Percentiles rank a stretch among this genome's conserved stretches.
Conservation (phyloP, 2,113 vertebrate species). For the Otolemur garnettii region DNA sequence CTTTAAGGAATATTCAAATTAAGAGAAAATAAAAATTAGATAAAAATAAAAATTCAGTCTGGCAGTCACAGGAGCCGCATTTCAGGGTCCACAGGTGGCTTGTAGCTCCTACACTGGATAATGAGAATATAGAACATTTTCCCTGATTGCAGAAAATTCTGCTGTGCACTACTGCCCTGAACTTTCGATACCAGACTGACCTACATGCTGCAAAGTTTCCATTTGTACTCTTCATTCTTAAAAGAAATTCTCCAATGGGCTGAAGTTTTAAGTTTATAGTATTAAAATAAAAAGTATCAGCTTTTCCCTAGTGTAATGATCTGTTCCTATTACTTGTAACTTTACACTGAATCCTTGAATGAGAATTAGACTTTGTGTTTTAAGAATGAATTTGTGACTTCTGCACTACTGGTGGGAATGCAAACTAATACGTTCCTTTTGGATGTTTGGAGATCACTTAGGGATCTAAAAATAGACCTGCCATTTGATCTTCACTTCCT, state of each 20-base stretch:
- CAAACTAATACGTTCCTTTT: too few relatives aligned
- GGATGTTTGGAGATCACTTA: too few relatives aligned
- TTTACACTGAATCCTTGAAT: background rate
- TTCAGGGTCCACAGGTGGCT: background rate
- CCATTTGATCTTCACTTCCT: too few relatives aligned
- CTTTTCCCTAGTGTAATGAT: background rate
- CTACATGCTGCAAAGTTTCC: background rate
- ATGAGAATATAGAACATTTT: background rate
- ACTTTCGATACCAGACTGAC: conserved; percentile 44
- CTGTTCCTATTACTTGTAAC: background rate
- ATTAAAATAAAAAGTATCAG: conserved; percentile 39
- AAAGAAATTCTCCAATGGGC: background rate
- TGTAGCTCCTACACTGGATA: background rate
- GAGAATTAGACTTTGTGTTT: background rate
- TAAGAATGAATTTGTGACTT: background rate
- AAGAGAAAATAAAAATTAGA: background rate
- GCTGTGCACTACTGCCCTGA: background rate
- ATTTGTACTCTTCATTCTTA: background rate
- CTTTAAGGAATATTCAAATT: background rate
- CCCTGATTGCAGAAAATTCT: background rate
- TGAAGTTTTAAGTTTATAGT: conserved; percentile 7
- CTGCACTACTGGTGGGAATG: too few relatives aligned
- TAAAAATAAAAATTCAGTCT: conserved; percentile 26
- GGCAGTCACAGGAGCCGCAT: background rate
- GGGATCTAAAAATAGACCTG: too few relatives aligned